Evolutionary conservation across 1,140 invertebrate species (phyloP), one percentile per base, ranked within the genome.

Genomic region (Lepidotrigona ventralis): DNA sequence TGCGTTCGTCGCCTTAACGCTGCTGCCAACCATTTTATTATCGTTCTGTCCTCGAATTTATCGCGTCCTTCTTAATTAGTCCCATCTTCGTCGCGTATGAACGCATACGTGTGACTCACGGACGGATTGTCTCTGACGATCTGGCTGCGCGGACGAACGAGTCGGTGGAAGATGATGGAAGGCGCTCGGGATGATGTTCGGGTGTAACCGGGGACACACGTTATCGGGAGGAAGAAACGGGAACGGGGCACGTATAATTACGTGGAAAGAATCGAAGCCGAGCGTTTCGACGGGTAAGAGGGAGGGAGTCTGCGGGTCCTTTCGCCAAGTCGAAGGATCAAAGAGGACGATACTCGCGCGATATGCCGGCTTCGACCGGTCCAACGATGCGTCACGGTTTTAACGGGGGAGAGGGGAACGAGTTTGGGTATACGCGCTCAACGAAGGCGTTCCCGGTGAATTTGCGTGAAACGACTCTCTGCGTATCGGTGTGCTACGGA

Each of bases 391-490:
- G 90, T 92, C 90, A 92, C 90, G 90, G 90, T 90, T 89, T 91
- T 90, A 86, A 91, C 78, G 86, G 86, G 39, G 39, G 0, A 8
- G 39, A 46, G 39, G 79, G 89, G 89, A 89, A 89, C 87, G 80
- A 87, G 88, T 89, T 85, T 79, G 79, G 85, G 72, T 70, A 33
- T 33, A 29, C 73, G 74, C 71, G 68, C 58, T 84, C 66, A 63
- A 84, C 85, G 77, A 85, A 87, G 87, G 87, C 88, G 87, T 89
- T 89, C 88, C 85, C 77, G 85, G 23, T 91, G 91, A 93, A 92
- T 93, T 92, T 92, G 92, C 92, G 93, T 93, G 93, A 93, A 93
- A 93, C 92, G 90, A 91, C 88, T 88, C 78, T 85, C 80, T 85
- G 83, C 76, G 73, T 87, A 90, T 83, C 79, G 85, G 85, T 86